Conservation (phyloP, 2,888 invertebrate genomes). For the Harpalus rufipes region DNA sequence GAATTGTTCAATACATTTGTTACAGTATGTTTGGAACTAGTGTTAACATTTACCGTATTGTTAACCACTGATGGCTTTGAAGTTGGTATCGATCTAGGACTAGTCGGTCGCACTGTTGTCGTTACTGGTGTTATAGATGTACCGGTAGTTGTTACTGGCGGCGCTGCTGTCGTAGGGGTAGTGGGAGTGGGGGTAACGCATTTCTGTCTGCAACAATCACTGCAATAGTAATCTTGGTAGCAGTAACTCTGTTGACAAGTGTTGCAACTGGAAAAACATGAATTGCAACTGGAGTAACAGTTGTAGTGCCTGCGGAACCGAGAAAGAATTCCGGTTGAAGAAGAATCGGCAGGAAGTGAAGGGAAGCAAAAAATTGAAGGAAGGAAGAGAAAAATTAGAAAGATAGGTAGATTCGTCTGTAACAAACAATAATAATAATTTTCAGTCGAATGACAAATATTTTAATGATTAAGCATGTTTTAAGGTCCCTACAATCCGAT, state of each 20-base stretch:
- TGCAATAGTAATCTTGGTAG: background rate
- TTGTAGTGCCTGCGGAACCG: background rate
- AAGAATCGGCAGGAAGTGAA: background rate
- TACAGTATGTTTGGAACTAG: background rate
- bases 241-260: background rate
- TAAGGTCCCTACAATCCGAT: too few species aligned
- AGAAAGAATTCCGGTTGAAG: background rate
- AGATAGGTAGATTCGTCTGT: background rate
- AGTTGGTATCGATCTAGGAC: background rate
- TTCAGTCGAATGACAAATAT: too few species aligned
- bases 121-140: background rate
- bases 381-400: background rate
- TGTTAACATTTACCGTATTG: background rate
- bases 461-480: too few species aligned
- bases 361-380: background rate
- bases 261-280: conserved; percentile 1
- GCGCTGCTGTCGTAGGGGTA: background rate
- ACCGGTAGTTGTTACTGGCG: background rate
- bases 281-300: background rate
- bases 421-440: background rate
- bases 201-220: background rate
- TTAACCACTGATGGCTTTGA: background rate
- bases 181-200: background rate
- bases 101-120: background rate
- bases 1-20: conserved; percentile 66